phyloP scores from a whole-genome alignment of 2,113 vertebrate species.

The Dasypus novemcinctus region DNA sequence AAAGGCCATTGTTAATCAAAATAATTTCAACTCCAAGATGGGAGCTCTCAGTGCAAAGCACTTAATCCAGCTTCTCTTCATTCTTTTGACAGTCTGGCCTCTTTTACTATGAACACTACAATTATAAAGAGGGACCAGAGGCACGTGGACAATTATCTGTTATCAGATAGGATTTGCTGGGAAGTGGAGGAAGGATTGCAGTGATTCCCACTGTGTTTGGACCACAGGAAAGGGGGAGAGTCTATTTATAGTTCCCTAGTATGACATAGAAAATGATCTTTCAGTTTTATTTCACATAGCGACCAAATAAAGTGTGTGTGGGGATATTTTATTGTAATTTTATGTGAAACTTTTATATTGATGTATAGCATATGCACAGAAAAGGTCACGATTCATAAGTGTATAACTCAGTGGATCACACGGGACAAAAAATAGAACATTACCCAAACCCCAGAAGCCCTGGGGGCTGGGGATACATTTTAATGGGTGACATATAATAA shows the following conservation, averaged over 20 bases:
- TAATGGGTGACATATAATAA: not conserved
- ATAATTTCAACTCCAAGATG: not conserved
- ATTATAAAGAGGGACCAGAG: not conserved
- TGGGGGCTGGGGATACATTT: not conserved
- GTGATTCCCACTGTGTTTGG: not conserved
- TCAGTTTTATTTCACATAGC: conserved; percentile 26
- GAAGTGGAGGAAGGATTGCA: not conserved
- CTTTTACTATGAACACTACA: not conserved
- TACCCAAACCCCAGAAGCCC: not conserved
- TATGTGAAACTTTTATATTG: not conserved
- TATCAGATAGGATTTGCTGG: not conserved
- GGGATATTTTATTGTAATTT: not conserved
- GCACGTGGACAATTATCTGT: not conserved
- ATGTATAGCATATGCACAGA: not conserved
- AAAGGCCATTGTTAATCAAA: not conserved
- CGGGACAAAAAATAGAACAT: not conserved
- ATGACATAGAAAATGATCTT: not conserved
- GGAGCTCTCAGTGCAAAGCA: not conserved
- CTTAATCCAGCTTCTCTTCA: not conserved
- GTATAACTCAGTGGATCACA: not conserved
- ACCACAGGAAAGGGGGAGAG: not conserved
- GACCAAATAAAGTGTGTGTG: not conserved
- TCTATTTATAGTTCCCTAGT: not conserved
- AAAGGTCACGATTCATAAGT: not conserved
- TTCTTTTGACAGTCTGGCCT: not conserved